A percentile compares a stretch with the other conserved stretches of the same genome.
phyloP scores from a whole-genome alignment of 1,140 invertebrate genomes.

The Eurosta solidaginis region DNA sequence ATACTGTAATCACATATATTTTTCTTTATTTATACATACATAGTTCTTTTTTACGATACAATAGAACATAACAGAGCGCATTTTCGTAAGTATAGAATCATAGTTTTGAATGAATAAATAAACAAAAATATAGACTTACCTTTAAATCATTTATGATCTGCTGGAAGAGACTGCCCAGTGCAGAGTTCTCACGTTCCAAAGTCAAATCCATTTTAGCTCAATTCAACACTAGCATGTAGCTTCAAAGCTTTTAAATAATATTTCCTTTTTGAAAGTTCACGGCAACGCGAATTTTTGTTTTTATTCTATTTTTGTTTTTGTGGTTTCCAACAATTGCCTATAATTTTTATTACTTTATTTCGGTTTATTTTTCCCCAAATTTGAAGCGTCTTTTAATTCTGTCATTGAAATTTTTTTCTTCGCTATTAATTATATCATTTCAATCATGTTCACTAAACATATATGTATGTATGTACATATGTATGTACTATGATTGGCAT shows the following conservation, averaged over 20 bases:
- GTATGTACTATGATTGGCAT: neutral
- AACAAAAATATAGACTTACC: constrained; percentile 62
- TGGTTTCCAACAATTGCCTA: neutral
- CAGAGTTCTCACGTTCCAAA: constrained; percentile 78
- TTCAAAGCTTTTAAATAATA: no score
- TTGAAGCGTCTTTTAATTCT: neutral
- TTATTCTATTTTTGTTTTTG: neutral
- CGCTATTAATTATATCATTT: neutral
- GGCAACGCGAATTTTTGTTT: neutral
- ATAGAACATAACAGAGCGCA: no score
- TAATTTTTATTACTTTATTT: neutral
- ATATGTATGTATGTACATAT: neutral
- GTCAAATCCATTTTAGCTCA: constrained; percentile 68
- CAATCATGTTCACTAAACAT: neutral
- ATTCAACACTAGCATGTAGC: neutral
- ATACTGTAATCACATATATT: no score
- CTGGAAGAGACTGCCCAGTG: constrained; percentile 80
- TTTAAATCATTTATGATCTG: constrained; percentile 86
- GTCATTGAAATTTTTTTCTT: neutral
- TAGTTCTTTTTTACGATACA: no score
- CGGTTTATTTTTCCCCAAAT: neutral
- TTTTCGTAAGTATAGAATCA: no score
- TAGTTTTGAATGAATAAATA: neutral
- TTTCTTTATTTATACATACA: no score
- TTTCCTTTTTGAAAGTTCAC: neutral